A percentile compares a stretch with the other conserved stretches of the same genome.
These are phyloP conservation scores for Muntiacus reevesi DNA, from an alignment of 2,113 vertebrate genomes.

Conservation along the genomic window DNA sequence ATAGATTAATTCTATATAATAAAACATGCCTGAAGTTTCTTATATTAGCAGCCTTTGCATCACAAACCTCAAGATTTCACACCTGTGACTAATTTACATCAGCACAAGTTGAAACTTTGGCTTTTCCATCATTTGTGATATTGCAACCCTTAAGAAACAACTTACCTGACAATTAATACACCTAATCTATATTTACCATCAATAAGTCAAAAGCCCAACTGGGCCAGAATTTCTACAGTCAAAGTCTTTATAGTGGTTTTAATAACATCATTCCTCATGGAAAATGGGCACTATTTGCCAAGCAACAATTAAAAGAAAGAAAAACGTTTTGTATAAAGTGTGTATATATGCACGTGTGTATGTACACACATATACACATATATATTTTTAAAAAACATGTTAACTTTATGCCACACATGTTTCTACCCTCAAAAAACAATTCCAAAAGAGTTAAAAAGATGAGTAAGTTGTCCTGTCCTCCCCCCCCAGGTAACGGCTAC, in stretches of 20 bases:
- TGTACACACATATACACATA: background rate
- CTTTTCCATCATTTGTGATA: conserved; percentile 49
- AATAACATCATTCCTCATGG: background rate
- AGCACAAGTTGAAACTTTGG: conserved; percentile 9
- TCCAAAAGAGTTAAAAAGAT: background rate
- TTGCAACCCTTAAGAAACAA: conserved; percentile 21
- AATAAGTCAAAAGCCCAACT: conserved; percentile 50
- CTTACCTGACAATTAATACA: background rate
- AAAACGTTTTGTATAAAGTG: background rate
- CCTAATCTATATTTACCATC: conserved; percentile 52
- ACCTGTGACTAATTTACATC: conserved; percentile 60
- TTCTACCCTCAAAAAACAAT: background rate
- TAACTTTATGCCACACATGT: background rate
- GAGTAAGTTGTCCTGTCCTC: background rate
- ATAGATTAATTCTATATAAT: conserved; percentile 40
- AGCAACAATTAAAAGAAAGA: background rate
- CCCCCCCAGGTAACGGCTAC: background rate
- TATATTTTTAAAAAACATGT: background rate
- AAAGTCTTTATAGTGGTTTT: conserved; percentile 8
- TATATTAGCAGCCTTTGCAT: conserved; percentile 32
- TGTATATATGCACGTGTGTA: background rate
- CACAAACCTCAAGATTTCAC: conserved; percentile 29
- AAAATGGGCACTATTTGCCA: conserved; percentile 7
- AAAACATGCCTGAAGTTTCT: conserved; percentile 35
- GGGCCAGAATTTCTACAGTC: conserved; percentile 18